Percentiles rank a stretch among this genome's conserved stretches.
These are phyloP conservation scores for Balanococcus diminutus DNA, from an alignment of 2,888 invertebrate species.

Conservation along the genomic window DNA sequence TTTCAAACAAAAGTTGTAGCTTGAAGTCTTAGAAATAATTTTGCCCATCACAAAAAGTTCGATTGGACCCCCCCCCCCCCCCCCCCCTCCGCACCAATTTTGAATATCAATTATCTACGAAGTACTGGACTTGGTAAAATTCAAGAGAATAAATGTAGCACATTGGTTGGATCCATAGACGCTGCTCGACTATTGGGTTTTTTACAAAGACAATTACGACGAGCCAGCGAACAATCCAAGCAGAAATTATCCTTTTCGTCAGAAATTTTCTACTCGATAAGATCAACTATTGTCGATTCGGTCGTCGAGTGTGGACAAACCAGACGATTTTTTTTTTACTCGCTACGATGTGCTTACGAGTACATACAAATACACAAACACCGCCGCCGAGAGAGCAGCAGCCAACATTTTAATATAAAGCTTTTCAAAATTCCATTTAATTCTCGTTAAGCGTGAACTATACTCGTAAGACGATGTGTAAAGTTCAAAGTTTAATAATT, in stretches of 20 bases:
- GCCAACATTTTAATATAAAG: conserved; percentile 39
- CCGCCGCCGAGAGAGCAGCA: background rate
- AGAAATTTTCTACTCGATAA: background rate
- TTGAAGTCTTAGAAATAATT: too few species aligned
- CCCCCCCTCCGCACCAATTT: background rate
- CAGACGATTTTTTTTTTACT: background rate
- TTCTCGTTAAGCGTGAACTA: conserved; percentile 32
- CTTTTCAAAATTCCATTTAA: conserved; percentile 43
- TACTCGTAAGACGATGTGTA: conserved; percentile 17
- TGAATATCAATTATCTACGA: too few species aligned
- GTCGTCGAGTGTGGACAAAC: background rate
- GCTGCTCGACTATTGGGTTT: background rate
- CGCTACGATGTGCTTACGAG: background rate
- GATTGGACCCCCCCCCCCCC: background rate
- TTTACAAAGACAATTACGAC: background rate
- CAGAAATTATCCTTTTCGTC: background rate
- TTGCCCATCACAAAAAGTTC: too few species aligned
- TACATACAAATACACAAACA: background rate
- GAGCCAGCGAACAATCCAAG: background rate
- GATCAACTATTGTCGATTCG: background rate
- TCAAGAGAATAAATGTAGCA: too few species aligned
- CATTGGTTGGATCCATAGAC: background rate
- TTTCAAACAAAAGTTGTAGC: too few species aligned
- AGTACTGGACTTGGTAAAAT: too few species aligned
- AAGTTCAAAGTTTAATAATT: conserved; percentile 31